Evolutionary conservation across 2,888 invertebrate genomes (phyloP), one percentile per base, ranked within the genome.

Genomic region (Argyra leucocephala): DNA sequence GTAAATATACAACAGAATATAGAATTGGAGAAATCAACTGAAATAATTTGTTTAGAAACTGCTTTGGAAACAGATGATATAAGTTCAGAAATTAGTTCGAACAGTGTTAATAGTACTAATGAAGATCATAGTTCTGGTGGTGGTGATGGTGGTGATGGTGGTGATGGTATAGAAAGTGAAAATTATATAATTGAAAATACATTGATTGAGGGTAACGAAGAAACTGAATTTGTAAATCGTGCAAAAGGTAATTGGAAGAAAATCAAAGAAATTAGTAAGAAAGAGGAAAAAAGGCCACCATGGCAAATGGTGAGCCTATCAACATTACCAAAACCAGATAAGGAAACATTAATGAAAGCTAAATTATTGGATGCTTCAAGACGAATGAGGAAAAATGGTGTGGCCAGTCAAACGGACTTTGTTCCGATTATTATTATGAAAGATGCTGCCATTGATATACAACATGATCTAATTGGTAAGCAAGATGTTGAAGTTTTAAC

Each of bases 281-380:
- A 65, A 59, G 78, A 78, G 37, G 72, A 73, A 1, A 77, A 77
- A 66, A 72, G 77, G n/a, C 79, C 79, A 22, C 79, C 80, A 61
- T 79, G 79, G 79, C 73, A 77, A 18, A 74, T 78, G 37, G 77
- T 77, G 22, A 77, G 78, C 61, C 72, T 76, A 26, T 78, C 78
- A 23, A 76, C 77, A 22, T 70, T 76, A 7, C 70, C 78, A 0
- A 77, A 78, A 66, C 76, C 78, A 7, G 78, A 79, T 64, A 79
- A 78, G 68, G 79, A 74, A 73, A 78, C 79, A 0, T 61, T 79
- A 15, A 69, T 79, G 0, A 73, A 76, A 12, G 80, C 79, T 6
- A 79, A 78, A 68, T 70, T 79, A 22, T 69, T 79, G 63, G 79
- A 79, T 69, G 80, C 78, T 1, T 78, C 79, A 22, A 76, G 48